Conservation (phyloP, 37 sponge, comb jelly and placozoan species). For the Crambe crambe region DNA sequence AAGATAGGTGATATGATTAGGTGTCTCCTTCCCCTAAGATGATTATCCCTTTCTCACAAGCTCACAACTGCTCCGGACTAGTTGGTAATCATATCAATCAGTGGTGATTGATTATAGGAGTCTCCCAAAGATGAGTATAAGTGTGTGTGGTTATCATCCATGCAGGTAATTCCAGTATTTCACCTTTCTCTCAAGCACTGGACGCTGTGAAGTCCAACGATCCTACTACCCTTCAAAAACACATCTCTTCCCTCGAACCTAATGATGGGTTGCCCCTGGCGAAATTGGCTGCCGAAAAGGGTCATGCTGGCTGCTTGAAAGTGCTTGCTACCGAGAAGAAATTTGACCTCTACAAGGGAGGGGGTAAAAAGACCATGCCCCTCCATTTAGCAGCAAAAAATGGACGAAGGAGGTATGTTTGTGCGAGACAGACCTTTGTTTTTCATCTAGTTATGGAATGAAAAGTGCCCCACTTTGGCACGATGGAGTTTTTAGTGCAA, state of each 20-base stretch:
- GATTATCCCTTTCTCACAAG: too few relatives aligned
- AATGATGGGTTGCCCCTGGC: slow-evolving; percentile 28
- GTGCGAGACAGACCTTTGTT: neutral
- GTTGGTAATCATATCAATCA: too few relatives aligned
- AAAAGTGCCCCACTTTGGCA: neutral
- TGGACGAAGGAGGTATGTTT: slow-evolving; percentile 35
- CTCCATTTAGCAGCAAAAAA: slow-evolving; percentile 38
- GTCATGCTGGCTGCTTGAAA: slow-evolving; percentile 13
- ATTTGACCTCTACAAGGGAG: neutral
- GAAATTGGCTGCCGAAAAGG: slow-evolving; percentile 30
- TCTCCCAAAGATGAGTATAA: too few relatives aligned
- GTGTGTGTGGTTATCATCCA: too few relatives aligned
- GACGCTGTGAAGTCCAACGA: slow-evolving; percentile 28
- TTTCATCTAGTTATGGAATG: neutral
- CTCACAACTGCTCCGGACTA: too few relatives aligned
- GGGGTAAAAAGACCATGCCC: slow-evolving; percentile 12
- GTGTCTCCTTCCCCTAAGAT: too few relatives aligned
- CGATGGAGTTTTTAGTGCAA: too few relatives aligned
- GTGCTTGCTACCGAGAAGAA: slow-evolving; percentile 8
- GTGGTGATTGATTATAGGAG: too few relatives aligned
- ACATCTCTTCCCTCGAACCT: slow-evolving; percentile 4
- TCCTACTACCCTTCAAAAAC: neutral
- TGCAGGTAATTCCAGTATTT: too few relatives aligned
- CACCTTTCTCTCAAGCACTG: slow-evolving; percentile 1
- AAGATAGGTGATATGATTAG: too few relatives aligned